These are phyloP conservation scores for Elymnias hypermnestra DNA, from an alignment of 1,140 invertebrate species.

Conservation along the genomic window DNA sequence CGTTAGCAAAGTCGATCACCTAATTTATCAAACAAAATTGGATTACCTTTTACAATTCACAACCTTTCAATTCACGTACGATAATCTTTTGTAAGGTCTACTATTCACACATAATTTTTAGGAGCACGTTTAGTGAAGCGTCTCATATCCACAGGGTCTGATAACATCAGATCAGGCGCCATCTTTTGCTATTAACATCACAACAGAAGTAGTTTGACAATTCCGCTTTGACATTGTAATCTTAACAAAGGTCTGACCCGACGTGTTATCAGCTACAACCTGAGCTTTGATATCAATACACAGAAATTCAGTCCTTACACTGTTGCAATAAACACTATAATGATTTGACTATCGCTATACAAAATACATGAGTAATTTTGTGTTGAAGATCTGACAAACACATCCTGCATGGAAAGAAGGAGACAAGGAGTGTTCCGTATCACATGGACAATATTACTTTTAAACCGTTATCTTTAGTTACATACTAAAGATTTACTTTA, in stretches of 20 bases:
- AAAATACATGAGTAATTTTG: slow-evolving; percentile 8
- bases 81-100: no score
- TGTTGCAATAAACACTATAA: slow-evolving; percentile 10
- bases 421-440: slow-evolving; percentile 11
- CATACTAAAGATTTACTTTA: no score
- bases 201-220: slow-evolving; percentile 39
- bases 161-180: slow-evolving; percentile 50
- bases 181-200: slow-evolving; percentile 51
- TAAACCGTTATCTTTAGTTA: no score
- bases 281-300: slow-evolving; percentile 1
- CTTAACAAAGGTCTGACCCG: slow-evolving; percentile 57
- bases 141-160: slow-evolving; percentile 8
- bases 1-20: no score
- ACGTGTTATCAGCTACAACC: slow-evolving; percentile 49
- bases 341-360: neutral
- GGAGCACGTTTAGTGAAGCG: no score
- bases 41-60: no score
- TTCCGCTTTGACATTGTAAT: slow-evolving; percentile 54
- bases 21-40: no score
- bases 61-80: no score
- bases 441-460: slow-evolving; percentile 4
- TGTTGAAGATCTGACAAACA: slow-evolving; percentile 19
- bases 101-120: neutral
- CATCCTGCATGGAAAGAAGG: slow-evolving; percentile 20
- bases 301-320: slow-evolving; percentile 18